Evolutionary conservation across 2,113 vertebrate species (phyloP), one percentile per base, ranked within the genome.

Genomic region (Patagioenas fasciata): DNA sequence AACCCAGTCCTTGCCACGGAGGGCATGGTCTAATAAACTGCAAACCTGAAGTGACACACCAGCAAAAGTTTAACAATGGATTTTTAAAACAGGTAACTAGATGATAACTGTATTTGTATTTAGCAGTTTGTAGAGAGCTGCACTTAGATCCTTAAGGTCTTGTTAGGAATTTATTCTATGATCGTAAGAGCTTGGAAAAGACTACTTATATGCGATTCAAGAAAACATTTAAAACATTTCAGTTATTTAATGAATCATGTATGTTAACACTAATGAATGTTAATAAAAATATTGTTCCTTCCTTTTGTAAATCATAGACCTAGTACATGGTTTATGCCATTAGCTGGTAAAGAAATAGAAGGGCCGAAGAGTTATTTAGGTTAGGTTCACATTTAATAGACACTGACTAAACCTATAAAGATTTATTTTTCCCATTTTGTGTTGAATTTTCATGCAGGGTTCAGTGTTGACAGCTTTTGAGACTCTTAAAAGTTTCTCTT

Each of bases 1-100:
- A 94, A 53, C 6, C 15, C 80, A 36, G 80, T 92, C 83, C 91
- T 92, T 88, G 80, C 44, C n/a, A 40, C 6, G 16, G 42, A 0
- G 58, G 88, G 21, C 47, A 13, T 53, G 88, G 83, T 83, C 89
- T 80, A 91, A 88, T 88, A 92, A 73, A 57, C 87, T 88, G 60
- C 84, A 74, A 87, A 88, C 79, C 90, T 70, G 54, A 87, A 69
- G 47, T 80, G 90, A 67, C 70, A 69, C 38, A 53, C 48, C 28
- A 80, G 74, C 74, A 72, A 84, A 91, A 93, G 82, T 29, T 87
- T 89, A 89, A 47, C 62, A 57, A 40, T 69, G 50, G 53, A 72
- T 75, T 91, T 87, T 80, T 77, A 42, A 72, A 88, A 19, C 31
- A 47, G 66, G 74, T 93, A 72, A 90, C 34, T 66, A 47, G 74